These are phyloP conservation scores for Melieria omissa DNA, from an alignment of 2,888 invertebrate species.

Conservation along the genomic window DNA sequence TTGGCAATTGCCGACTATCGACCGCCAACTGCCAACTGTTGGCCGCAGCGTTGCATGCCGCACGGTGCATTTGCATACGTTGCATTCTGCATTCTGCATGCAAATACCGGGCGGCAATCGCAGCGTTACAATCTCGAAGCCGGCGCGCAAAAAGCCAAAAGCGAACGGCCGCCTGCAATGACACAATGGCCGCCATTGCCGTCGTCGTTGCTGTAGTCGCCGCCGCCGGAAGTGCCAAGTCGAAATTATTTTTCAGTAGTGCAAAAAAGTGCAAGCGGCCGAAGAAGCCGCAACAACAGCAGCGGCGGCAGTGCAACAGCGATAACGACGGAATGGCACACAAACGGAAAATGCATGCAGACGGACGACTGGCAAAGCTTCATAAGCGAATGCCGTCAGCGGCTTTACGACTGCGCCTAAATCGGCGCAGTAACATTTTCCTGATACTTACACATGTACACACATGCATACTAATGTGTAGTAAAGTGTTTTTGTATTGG, in stretches of 20 bases:
- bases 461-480: too few species aligned
- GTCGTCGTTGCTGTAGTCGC: not conserved
- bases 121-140: conserved; percentile 48
- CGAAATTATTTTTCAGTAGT: conserved; percentile 40
- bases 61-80: conserved; percentile 24
- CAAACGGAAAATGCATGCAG: too few species aligned
- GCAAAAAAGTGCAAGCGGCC: conserved; percentile 7
- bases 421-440: too few species aligned
- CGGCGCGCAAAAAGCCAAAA: conserved; percentile 18
- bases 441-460: too few species aligned
- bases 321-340: too few species aligned
- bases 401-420: too few species aligned
- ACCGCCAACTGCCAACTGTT: conserved; percentile 1
- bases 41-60: not conserved
- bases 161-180: not conserved
- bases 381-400: too few species aligned
- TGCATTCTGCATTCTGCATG: conserved; percentile 17
- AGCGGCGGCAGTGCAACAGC: not conserved
- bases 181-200: not conserved
- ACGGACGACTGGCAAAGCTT: too few species aligned
- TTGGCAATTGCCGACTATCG: not conserved
- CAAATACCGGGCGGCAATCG: conserved; percentile 52
- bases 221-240: conserved; percentile 43
- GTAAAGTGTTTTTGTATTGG: too few species aligned
- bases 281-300: not conserved